phyloP scores from a whole-genome alignment of 2,797 vertebrate genomes.

The Florisuga fusca region DNA sequence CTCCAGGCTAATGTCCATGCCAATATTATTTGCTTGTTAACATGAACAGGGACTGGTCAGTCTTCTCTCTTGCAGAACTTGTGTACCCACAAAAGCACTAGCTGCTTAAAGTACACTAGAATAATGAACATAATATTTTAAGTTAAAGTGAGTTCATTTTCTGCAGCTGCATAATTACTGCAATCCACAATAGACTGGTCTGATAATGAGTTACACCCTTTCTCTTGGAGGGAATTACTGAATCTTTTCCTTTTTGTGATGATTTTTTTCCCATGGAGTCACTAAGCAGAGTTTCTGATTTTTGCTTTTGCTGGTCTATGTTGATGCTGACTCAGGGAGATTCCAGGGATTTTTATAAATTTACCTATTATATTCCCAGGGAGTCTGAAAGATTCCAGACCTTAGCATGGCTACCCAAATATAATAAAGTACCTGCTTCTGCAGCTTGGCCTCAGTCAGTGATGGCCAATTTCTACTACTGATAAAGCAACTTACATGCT shows the following conservation, averaged over 20 bases:
- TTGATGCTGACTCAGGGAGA: conserved; percentile 41
- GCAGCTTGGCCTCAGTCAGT: background rate
- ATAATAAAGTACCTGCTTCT: conserved; percentile 6
- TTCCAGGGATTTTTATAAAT: conserved; percentile 22
- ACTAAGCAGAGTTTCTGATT: conserved; percentile 52
- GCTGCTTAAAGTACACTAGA: conserved; percentile 33
- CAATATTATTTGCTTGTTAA: conserved; percentile 56
- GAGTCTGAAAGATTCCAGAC: conserved; percentile 20
- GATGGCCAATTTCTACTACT: background rate
- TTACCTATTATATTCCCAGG: background rate
- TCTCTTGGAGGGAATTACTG: conserved; percentile 46
- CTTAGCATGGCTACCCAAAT: conserved; percentile 1
- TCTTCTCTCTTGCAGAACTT: conserved; percentile 37
- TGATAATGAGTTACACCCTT: conserved; percentile 69
- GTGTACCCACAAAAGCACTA: conserved; percentile 1
- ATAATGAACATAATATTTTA: conserved; percentile 64
- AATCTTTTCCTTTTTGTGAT: conserved; percentile 70
- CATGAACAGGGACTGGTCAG: conserved; percentile 11
- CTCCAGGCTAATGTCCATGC: conserved; percentile 44
- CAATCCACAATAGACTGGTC: conserved; percentile 61
- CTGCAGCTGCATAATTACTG: conserved; percentile 70
- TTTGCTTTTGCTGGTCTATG: background rate
- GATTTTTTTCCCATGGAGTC: conserved; percentile 70
- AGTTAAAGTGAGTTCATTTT: conserved; percentile 65
- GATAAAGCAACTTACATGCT: background rate